These are phyloP conservation scores for Tympanoctomys barrerae DNA, from an alignment of 2,797 vertebrate genomes.

Conservation along the genomic window DNA sequence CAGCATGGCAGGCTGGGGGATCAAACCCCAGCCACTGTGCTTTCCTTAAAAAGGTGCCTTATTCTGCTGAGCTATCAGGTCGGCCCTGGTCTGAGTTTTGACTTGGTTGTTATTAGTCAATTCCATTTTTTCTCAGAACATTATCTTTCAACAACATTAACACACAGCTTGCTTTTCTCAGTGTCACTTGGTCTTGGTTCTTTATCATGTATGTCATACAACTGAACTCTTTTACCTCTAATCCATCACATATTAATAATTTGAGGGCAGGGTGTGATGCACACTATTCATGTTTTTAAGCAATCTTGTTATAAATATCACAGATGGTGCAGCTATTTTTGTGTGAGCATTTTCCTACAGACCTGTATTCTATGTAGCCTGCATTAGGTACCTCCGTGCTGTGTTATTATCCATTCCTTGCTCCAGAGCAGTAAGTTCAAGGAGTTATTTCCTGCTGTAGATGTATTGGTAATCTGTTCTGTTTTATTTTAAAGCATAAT, in stretches of 20 bases:
- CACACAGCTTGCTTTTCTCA: neutral
- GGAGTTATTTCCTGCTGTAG: neutral
- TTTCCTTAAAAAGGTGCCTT: too few species aligned
- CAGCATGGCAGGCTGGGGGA: too few species aligned
- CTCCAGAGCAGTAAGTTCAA: neutral
- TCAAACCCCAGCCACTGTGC: too few species aligned
- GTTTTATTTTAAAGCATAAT: constrained; percentile 10
- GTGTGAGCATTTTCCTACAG: constrained; percentile 40
- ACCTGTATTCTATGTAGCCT: constrained; percentile 56
- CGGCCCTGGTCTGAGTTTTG: neutral
- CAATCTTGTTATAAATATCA: neutral
- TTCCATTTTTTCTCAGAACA: neutral
- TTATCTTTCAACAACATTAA: neutral
- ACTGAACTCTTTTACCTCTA: neutral
- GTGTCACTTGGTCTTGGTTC: neutral
- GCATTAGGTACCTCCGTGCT: constrained; percentile 18
- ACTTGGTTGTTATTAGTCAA: neutral
- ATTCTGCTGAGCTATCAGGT: too few species aligned
- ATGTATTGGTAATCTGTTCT: neutral
- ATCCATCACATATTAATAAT: constrained; percentile 10
- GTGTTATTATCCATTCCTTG: constrained; percentile 19
- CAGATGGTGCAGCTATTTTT: neutral
- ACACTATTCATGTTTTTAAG: constrained; percentile 55
- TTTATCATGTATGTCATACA: neutral
- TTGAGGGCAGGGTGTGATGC: neutral